Percentiles rank a stretch among this genome's conserved stretches.
Conservation (phyloP, 2,113 vertebrate genomes). For the Electrona antarctica region DNA sequence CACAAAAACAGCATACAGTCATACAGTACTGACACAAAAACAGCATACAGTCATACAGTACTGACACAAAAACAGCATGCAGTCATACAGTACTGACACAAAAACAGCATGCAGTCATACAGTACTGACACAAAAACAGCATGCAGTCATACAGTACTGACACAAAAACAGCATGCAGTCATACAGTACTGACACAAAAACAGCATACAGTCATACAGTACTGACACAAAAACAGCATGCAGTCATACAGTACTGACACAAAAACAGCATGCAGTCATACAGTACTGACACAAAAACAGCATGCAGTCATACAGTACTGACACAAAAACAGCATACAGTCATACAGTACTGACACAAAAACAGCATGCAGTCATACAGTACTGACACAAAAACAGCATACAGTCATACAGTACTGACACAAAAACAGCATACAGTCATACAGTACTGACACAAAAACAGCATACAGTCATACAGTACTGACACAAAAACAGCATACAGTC, state of each 20-base stretch:
- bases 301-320: no score
- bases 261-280: neutral
- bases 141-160: neutral
- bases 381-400: neutral
- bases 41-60: no score
- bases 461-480: neutral
- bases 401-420: no score
- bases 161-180: no score
- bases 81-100: neutral
- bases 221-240: neutral
- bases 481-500: conserved; percentile 14
- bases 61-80: no score
- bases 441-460: neutral
- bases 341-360: neutral
- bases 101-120: no score
- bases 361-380: neutral
- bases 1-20: no score
- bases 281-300: neutral
- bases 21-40: neutral
- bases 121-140: no score
- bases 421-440: no score
- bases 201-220: neutral
- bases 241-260: neutral
- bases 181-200: no score
- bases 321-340: neutral